Conservation (phyloP, 1,140 invertebrate species). For the Apis cerana region DNA sequence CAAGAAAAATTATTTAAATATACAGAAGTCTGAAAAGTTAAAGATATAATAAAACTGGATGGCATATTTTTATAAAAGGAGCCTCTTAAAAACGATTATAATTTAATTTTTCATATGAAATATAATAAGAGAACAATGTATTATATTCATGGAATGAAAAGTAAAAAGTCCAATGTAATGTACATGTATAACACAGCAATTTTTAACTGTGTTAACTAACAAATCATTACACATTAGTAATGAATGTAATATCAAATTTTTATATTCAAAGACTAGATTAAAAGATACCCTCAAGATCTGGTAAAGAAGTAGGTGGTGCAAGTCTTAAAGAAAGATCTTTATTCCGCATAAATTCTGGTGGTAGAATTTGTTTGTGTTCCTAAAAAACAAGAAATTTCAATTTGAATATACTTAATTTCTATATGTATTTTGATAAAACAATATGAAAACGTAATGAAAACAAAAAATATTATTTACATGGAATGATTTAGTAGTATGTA, state of each 20-base stretch:
- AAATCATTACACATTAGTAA: conserved; percentile 31
- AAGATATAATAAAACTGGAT: conserved; percentile 4
- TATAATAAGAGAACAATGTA: conserved; percentile 20
- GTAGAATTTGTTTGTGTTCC: conserved; percentile 73
- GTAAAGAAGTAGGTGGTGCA: conserved; percentile 74
- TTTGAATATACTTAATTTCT: conserved; percentile 12
- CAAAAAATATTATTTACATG: conserved; percentile 58
- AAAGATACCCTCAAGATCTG: conserved; percentile 79
- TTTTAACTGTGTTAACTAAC: conserved; percentile 3
- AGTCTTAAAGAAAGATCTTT: conserved; percentile 73
- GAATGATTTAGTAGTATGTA: conserved; percentile 56
- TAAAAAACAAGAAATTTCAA: conserved; percentile 50
- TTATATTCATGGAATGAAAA: conserved; percentile 39
- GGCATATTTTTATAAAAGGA: not conserved
- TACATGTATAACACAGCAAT: conserved; percentile 20
- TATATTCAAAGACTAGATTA: conserved; percentile 74
- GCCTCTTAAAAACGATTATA: conserved; percentile 6
- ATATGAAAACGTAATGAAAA: not conserved
- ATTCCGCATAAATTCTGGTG: conserved; percentile 74
- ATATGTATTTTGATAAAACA: not conserved
- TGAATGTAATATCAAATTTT: conserved; percentile 24
- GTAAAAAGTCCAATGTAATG: conserved; percentile 22
- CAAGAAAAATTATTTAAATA: conserved; percentile 28
- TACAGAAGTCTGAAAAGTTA: not conserved
- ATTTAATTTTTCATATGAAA: conserved; percentile 13